Percentiles rank a stretch among this genome's conserved stretches.
These are phyloP conservation scores for Epistrophella euchroma DNA, from an alignment of 2,888 invertebrate genomes.

Conservation along the genomic window DNA sequence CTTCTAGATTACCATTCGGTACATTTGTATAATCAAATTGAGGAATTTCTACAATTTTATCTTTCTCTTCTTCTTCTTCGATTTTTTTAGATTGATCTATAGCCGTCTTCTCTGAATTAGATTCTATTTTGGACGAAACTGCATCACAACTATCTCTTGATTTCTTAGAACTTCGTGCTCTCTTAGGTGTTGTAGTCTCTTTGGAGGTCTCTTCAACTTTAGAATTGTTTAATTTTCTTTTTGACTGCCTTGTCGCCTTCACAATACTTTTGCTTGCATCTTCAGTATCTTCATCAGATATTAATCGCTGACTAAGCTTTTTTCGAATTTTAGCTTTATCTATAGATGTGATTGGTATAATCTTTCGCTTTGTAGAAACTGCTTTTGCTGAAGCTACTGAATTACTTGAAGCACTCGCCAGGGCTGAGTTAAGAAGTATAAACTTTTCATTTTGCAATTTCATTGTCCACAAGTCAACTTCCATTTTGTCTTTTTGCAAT, in stretches of 20 bases:
- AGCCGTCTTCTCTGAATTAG: not conserved
- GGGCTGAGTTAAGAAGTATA: conserved; percentile 79
- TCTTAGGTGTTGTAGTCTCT: not conserved
- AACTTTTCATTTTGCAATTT: conserved; percentile 82
- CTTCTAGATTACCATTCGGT: conserved; percentile 78
- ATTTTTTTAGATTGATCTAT: not conserved
- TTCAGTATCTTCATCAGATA: not conserved
- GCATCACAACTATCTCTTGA: not conserved
- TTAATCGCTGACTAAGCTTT: conserved; percentile 62
- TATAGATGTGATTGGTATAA: conserved; percentile 43
- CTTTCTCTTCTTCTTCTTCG: not conserved
- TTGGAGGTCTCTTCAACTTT: conserved; percentile 8
- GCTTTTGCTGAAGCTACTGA: not conserved
- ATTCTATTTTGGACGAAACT: not conserved
- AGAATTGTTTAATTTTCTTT: not conserved
- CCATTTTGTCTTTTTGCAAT: conserved; percentile 82
- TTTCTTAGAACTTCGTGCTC: not conserved
- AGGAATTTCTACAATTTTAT: conserved; percentile 5
- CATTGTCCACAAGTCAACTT: conserved; percentile 80
- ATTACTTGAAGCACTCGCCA: conserved; percentile 73
- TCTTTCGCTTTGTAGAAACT: conserved; percentile 25
- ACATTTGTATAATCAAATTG: conserved; percentile 76
- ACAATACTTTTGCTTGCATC: conserved; percentile 25
- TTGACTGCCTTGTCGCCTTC: not conserved
- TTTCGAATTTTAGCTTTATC: conserved; percentile 71